Conservation (phyloP, 1,140 invertebrate species). For the Conus ventricosus region DNA sequence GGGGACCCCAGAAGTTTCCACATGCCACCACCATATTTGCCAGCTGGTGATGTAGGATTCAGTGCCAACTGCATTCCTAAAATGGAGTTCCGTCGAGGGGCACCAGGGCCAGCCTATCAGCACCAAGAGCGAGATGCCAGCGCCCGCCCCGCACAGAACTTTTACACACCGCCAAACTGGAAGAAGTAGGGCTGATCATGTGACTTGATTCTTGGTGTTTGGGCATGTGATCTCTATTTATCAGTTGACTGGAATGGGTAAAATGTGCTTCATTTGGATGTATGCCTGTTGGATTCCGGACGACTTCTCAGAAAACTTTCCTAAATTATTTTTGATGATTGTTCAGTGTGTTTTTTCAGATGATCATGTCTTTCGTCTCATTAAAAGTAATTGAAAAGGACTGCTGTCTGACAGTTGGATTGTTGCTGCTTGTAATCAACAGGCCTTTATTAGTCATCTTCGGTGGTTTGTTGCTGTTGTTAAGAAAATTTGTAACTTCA, state of each 20-base stretch:
- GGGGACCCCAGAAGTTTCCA: not conserved
- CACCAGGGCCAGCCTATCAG: slow-evolving; percentile 26
- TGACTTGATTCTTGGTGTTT: not conserved
- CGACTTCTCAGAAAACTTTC: no score
- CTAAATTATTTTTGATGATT: no score
- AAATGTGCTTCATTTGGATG: not conserved
- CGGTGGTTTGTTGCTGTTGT: no score
- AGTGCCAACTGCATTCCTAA: slow-evolving; percentile 17
- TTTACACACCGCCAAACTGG: slow-evolving; percentile 51
- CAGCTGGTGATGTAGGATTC: not conserved
- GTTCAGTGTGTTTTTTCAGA: no score
- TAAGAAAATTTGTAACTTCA: no score
- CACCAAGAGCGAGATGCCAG: slow-evolving; percentile 27
- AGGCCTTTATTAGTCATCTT: no score
- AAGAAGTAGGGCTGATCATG: slow-evolving; percentile 34
- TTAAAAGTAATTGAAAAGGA: no score
- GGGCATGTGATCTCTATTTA: not conserved
- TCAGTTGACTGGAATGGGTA: not conserved
- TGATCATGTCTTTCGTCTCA: no score
- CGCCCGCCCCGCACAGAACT: slow-evolving; percentile 47
- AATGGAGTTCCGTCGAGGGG: slow-evolving; percentile 60
- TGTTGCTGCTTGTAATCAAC: no score
- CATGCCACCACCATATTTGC: not conserved
- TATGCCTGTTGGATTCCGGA: not conserved
- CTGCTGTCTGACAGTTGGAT: no score